Conservation (phyloP, 2,113 vertebrate species). For the Fulmarus glacialis region DNA sequence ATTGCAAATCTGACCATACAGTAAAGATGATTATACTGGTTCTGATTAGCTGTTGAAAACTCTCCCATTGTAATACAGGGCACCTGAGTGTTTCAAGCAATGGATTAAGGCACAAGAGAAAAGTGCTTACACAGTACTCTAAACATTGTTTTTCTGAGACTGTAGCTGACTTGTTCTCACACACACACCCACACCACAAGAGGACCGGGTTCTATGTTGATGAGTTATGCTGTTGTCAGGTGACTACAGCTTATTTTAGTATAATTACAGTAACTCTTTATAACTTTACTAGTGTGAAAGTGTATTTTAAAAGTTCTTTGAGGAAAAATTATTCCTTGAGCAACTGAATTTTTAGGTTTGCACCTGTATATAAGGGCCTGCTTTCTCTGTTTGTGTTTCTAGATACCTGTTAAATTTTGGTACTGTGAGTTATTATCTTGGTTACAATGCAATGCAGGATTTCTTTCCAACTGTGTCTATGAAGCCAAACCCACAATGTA, state of each 20-base stretch:
- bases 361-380: not conserved
- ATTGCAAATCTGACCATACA: not conserved
- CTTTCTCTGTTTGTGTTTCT: conserved; percentile 7
- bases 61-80: not conserved
- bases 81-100: not conserved
- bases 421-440: conserved; percentile 93
- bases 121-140: not conserved
- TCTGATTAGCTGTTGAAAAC: not conserved
- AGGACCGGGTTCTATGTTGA: not conserved
- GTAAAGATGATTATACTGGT: not conserved
- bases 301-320: not conserved
- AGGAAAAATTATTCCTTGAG: not conserved
- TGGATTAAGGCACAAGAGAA: not conserved
- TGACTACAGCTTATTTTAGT: not conserved
- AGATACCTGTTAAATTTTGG: conserved; percentile 94
- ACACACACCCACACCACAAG: accelerated
- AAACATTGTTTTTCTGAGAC: not conserved
- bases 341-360: not conserved
- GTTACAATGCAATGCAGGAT: conserved; percentile 98
- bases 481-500: conserved; percentile 94
- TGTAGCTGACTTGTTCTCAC: not conserved
- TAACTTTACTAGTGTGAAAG: not conserved
- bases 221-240: not conserved
- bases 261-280: not conserved
- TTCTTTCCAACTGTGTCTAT: conserved; percentile 96